Evolutionary conservation across 2,888 invertebrate genomes (phyloP), one percentile per base, ranked within the genome.

Genomic region (Ophion costatus): DNA sequence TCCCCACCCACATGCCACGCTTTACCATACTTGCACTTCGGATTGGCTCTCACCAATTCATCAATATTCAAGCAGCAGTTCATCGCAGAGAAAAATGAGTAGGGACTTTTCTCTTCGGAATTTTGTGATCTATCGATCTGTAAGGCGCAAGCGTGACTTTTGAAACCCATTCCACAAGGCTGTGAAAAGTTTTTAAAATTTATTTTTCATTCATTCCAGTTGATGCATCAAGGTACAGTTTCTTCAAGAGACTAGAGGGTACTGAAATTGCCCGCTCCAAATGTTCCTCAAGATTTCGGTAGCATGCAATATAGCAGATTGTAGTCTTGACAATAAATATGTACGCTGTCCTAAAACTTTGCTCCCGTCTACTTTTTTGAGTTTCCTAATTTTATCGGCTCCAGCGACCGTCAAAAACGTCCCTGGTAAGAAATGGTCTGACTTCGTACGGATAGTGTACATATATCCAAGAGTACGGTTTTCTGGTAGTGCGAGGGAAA

Each of bases 401-500:
- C 45, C 59, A 59, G 57, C 2, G 71, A 38, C 17, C 11, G 45
- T 38, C 33, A 73, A 73, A 59, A 33, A 73, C 14, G 51, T 51
- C 51, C 17, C 11, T 17, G 51, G 51, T 45, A 74, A 74, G 61
- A 74, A 59, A 69, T 51, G 45, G 42, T 74, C 42, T 7, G 42
- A 45, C 45, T 74, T 11, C 10, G 38, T 61, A 29, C 24, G 74
- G 74, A 63, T 42, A 42, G 56, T 20, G 29, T 61, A 51, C 14
- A 22, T 76, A 56, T 66, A 38, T 42, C 51, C 20, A 51, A 45
- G 45, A 59, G 56, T 70, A 22, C 2, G 56, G 64, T 51, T 64
- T 33, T 64, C 11, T 17, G 51, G 51, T 17, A n/a, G 20, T 42
- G 63, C 59, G 45, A 33, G 56, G 75, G 75, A 38, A 45, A 64